These are phyloP conservation scores for Columbina picui DNA, from an alignment of 2,113 vertebrate genomes.

Conservation along the genomic window DNA sequence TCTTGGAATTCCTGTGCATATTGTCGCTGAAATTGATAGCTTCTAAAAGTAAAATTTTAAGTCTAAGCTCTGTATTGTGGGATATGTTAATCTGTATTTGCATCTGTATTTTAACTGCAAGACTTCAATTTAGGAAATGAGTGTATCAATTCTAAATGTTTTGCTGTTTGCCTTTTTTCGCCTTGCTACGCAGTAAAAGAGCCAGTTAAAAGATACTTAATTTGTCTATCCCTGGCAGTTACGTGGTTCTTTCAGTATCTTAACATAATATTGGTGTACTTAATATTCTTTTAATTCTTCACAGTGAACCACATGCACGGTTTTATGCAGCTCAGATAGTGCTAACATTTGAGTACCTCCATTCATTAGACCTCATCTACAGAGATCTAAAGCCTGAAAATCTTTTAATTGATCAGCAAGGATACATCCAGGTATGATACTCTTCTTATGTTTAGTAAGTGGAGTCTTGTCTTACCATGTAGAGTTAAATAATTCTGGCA, in stretches of 20 bases:
- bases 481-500: not conserved
- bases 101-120: not conserved
- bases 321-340: conserved; percentile 99
- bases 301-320: conserved; percentile 94
- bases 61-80: not conserved
- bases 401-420: conserved; percentile 98
- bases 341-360: conserved; percentile 99
- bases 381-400: conserved; percentile 99
- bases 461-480: not conserved
- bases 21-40: not conserved
- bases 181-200: not conserved
- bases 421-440: conserved; percentile 94
- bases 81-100: not conserved
- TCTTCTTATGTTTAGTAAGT: not conserved
- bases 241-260: not conserved
- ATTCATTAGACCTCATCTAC: conserved; percentile 99
- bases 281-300: conserved; percentile 64
- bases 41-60: not conserved
- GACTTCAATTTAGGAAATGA: not conserved
- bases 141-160: not conserved
- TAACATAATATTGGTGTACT: not conserved
- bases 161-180: not conserved
- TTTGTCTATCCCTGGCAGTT: not conserved
- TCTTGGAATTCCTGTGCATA: not conserved
- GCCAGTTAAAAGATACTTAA: not conserved